These are phyloP conservation scores for Dyspetes luteomarginatus DNA, from an alignment of 2,888 invertebrate species.

Conservation along the genomic window DNA sequence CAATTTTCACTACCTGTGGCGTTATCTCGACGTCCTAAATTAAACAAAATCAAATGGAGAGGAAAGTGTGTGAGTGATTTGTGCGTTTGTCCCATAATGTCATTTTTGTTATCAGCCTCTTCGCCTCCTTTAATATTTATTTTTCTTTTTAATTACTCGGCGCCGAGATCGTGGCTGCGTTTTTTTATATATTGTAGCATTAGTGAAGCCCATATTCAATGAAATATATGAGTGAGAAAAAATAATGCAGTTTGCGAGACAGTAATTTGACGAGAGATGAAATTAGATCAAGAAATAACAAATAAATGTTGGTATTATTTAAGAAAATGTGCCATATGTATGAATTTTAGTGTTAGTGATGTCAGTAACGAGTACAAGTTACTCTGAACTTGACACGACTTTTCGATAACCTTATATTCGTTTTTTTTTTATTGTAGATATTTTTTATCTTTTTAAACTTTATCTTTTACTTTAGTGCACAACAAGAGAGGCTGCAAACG, in stretches of 20 bases:
- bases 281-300: neutral
- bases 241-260: neutral
- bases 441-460: no score
- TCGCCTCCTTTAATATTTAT: no score
- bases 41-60: constrained; percentile 66
- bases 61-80: constrained; percentile 19
- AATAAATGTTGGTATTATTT: neutral
- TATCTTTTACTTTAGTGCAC: no score
- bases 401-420: no score
- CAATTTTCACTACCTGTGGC: constrained; percentile 72
- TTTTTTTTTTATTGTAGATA: no score
- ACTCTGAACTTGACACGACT: no score
- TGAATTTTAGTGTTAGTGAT: neutral
- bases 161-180: neutral
- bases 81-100: no score
- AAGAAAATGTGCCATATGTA: neutral
- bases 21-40: constrained; percentile 77
- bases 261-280: neutral
- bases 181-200: neutral
- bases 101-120: no score
- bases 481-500: no score
- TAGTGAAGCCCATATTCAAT: neutral
- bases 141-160: neutral
- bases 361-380: no score
- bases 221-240: neutral